Evolutionary conservation across 2,888 invertebrate genomes (phyloP).

Genomic region (Stenchaetothrips biformis): DNA sequence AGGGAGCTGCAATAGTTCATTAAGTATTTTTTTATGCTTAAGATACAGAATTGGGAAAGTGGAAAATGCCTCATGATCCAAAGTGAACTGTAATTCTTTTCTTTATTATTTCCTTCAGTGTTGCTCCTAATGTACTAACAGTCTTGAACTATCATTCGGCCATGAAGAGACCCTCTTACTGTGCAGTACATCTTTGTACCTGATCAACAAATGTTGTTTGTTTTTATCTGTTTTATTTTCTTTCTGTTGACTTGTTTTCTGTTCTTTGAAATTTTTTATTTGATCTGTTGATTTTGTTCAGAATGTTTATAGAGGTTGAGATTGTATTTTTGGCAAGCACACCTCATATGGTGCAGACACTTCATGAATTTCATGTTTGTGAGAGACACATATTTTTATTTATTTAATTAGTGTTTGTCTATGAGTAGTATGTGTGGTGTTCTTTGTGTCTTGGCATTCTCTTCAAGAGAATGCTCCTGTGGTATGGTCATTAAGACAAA

Average conservation of each 20-base stretch:
- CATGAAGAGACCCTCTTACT: background rate
- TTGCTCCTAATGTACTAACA: no score
- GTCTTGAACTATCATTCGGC: no score
- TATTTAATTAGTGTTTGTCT: background rate
- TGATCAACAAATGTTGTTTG: slow-evolving; percentile 8
- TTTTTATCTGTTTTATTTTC: slow-evolving; percentile 2
- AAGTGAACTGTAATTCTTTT: no score
- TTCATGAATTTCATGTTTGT: background rate
- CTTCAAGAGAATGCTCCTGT: background rate
- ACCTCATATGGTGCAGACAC: background rate
- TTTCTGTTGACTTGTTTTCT: slow-evolving; percentile 9
- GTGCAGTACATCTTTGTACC: slow-evolving; percentile 12
- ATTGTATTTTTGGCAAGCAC: background rate
- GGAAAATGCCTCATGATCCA: no score
- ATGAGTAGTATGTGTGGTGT: background rate
- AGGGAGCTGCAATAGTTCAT: no score
- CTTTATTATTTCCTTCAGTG: no score
- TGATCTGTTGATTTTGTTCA: background rate
- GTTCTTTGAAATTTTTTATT: background rate
- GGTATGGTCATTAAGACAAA: slow-evolving; percentile 25
- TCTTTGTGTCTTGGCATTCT: slow-evolving; percentile 16
- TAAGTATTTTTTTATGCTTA: no score
- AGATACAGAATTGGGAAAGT: no score
- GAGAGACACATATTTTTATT: background rate
- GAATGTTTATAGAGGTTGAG: background rate